These are phyloP conservation scores for Coelopa frigida DNA, from an alignment of 1,140 invertebrate genomes.

Conservation along the genomic window DNA sequence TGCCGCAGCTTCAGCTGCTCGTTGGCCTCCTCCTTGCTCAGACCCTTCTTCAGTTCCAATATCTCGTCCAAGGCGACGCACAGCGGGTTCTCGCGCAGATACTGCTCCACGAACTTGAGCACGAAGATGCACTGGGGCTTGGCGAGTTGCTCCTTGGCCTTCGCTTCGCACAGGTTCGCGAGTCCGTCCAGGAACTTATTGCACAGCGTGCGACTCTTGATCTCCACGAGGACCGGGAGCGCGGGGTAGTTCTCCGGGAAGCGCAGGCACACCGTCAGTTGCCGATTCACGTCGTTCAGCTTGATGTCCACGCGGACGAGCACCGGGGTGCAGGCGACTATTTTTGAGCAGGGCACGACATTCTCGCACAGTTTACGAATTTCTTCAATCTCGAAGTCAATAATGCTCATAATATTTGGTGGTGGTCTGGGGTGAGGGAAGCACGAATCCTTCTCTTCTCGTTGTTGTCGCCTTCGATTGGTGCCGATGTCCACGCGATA, in stretches of 20 bases:
- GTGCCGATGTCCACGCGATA: too few species aligned
- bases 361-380: constrained; percentile 57
- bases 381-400: constrained; percentile 58
- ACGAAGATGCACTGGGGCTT: constrained; percentile 52
- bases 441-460: constrained; percentile 3
- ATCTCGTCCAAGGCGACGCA: constrained; percentile 71
- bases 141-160: constrained; percentile 52
- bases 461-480: too few species aligned
- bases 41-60: constrained; percentile 51
- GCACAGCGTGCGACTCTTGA: constrained; percentile 65
- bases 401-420: constrained; percentile 50
- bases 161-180: constrained; percentile 58
- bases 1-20: constrained; percentile 58
- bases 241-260: constrained; percentile 58
- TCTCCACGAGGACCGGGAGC: constrained; percentile 55
- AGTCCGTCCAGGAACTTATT: constrained; percentile 57
- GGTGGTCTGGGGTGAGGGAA: constrained; percentile 2
- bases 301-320: constrained; percentile 56
- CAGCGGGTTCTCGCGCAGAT: constrained; percentile 64
- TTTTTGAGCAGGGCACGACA: constrained; percentile 52
- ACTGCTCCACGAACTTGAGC: constrained; percentile 58
- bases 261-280: constrained; percentile 57
- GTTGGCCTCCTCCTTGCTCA: constrained; percentile 49
- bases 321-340: constrained; percentile 54
- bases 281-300: constrained; percentile 51